Evolutionary conservation across 2,113 vertebrate species (phyloP), one percentile per base, ranked within the genome.

Genomic region (Hoplias malabaricus): DNA sequence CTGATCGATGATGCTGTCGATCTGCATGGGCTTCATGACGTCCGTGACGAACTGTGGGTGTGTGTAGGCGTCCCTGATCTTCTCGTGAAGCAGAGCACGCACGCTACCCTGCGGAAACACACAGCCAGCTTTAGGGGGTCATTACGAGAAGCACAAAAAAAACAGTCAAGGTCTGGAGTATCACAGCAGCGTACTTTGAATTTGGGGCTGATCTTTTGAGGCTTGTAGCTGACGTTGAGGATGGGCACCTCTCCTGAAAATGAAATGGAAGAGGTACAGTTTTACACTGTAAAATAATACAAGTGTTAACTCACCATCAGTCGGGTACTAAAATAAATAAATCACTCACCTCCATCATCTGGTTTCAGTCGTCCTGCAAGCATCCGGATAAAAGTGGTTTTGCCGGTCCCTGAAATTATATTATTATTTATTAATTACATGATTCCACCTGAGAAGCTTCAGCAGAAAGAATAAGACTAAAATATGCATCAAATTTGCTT

Each of bases 1-100:
- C 85, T 98, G 96, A 90, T 98, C 96, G 23, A 99, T 99, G 87
- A 99, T 97, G 91, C 96, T 98, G 90, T 99, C 97, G 75, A 99
- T 99, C 31, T 98, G 96, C 86, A 99, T 88, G 66, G 97, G 97
- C 85, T 99, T 99, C 97, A 99, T 99, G 16, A 97, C 96, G 25
- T 98, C 96, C 1, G 97, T 99, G 83, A 98, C 96, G 88, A 99
- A 99, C 80, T 99, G 97, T 0, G 96, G 97, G 71, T 98, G 96
- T 0, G 96, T 99, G 46, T 99, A 99, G 53, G 96, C 95, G 77
- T 99, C 96, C 83, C 96, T 82, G 89, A 99, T 98, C 92, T 98
- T 99, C 80, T 99, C 96, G 2, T 99, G 96, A 34, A 99, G 92
- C 34, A 99, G 91, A 40, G 97, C 95, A 38, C 96, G 91, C 68